These are phyloP conservation scores for Limonius californicus DNA, from an alignment of 1,140 invertebrate species.

Conservation along the genomic window DNA sequence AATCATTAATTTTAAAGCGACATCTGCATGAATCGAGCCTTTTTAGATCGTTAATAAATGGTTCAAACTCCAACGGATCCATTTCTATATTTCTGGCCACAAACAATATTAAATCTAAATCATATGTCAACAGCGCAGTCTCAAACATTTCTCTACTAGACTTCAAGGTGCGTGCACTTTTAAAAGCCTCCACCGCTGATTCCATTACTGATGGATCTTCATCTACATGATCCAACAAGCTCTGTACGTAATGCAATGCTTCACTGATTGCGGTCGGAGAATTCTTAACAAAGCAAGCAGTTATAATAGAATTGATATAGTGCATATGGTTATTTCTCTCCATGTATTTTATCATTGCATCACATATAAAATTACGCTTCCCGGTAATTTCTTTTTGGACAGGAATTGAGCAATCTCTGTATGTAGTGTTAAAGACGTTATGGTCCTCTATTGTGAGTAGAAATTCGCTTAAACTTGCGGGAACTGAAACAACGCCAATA, in stretches of 20 bases:
- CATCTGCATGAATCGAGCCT: not conserved
- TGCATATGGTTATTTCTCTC: not conserved
- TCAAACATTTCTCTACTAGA: not conserved
- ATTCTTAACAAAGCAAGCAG: not conserved
- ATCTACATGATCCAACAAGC: not conserved
- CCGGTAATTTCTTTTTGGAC: not conserved
- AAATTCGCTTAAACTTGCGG: not conserved
- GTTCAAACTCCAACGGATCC: not conserved
- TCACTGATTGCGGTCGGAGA: not conserved
- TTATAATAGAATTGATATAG: not conserved
- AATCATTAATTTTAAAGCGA: not conserved
- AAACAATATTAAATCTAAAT: not conserved
- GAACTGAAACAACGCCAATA: not conserved
- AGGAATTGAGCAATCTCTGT: not conserved
- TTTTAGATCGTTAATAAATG: not conserved
- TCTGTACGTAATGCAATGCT: not conserved
- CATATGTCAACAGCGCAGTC: not conserved
- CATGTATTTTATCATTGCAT: not conserved
- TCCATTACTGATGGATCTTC: not conserved
- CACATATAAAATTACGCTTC: not conserved
- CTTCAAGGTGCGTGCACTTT: not conserved
- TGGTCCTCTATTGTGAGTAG: not conserved
- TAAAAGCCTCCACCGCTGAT: not conserved
- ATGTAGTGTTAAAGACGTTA: not conserved
- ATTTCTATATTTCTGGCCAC: not conserved